Conservation (phyloP, 2,888 invertebrate species). For the Arge pagana region DNA sequence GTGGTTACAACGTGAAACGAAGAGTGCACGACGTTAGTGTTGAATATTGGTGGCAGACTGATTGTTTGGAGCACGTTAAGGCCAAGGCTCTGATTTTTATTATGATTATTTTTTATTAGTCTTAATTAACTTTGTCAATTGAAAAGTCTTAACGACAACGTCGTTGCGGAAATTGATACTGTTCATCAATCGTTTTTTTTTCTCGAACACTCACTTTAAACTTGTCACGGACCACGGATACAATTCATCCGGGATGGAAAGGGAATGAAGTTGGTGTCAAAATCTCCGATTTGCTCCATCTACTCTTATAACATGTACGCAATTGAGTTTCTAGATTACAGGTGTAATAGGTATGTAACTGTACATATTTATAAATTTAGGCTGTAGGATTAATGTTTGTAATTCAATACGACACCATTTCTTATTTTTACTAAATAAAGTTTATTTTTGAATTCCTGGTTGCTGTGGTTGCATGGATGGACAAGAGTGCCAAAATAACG, state of each 20-base stretch:
- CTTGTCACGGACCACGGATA: background rate
- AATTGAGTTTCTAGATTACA: slow-evolving; percentile 40
- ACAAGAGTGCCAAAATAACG: too few relatives aligned
- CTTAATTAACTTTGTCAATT: too few relatives aligned
- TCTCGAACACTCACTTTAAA: too few relatives aligned
- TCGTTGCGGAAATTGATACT: too few relatives aligned
- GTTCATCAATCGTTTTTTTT: too few relatives aligned
- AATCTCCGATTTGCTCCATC: slow-evolving; percentile 47
- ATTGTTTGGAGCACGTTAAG: slow-evolving; percentile 45
- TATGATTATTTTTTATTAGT: too few relatives aligned
- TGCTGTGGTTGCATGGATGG: slow-evolving; percentile 42
- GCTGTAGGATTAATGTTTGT: slow-evolving; percentile 50
- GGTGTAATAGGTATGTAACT: slow-evolving; percentile 47
- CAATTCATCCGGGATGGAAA: too few relatives aligned
- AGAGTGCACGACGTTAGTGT: slow-evolving; percentile 36
- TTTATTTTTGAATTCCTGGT: slow-evolving; percentile 49
- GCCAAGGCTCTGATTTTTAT: slow-evolving; percentile 1
- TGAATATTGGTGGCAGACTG: slow-evolving; percentile 46
- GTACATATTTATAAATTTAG: slow-evolving; percentile 55
- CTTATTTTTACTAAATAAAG: slow-evolving; percentile 54
- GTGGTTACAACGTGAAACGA: background rate
- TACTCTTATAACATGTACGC: slow-evolving; percentile 38
- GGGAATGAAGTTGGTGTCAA: slow-evolving; percentile 17
- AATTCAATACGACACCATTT: slow-evolving; percentile 51
- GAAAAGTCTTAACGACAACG: too few relatives aligned